Percentiles rank a stretch among this genome's conserved stretches.
These are phyloP conservation scores for Panagrolaimus sp. DNA, from an alignment of 1,140 invertebrate genomes.

Conservation along the genomic window DNA sequence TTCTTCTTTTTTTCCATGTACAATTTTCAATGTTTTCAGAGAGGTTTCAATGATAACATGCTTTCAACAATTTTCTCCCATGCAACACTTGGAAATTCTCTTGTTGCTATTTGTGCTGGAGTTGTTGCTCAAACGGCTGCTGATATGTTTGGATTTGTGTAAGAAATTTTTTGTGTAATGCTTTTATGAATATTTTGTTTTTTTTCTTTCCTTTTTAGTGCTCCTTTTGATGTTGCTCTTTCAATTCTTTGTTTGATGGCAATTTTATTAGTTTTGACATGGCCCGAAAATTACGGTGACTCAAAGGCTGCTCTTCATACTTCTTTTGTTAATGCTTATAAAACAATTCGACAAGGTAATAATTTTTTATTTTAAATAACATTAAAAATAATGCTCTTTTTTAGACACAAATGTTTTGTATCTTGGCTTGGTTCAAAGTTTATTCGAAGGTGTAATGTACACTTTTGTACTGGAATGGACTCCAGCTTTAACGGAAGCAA, in stretches of 20 bases:
- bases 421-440: conserved; percentile 68
- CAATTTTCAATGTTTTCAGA: conserved; percentile 49
- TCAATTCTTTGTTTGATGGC: conserved; percentile 65
- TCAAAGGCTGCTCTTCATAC: conserved; percentile 58
- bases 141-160: conserved; percentile 66
- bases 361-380: conserved; percentile 13
- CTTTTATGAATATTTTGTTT: conserved; percentile 9
- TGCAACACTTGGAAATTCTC: conserved; percentile 69
- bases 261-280: conserved; percentile 63
- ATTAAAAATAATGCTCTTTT: conserved; percentile 10
- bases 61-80: conserved; percentile 67
- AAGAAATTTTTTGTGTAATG: conserved; percentile 50
- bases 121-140: conserved; percentile 67
- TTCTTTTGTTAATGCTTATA: conserved; percentile 60
- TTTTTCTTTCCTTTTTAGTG: conserved; percentile 54
- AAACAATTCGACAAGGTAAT: conserved; percentile 52
- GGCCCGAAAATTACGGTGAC: conserved; percentile 69
- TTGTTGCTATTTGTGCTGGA: conserved; percentile 69
- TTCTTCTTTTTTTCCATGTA: not conserved
- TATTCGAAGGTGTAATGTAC: conserved; percentile 72
- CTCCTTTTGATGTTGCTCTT: conserved; percentile 68
- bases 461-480: conserved; percentile 73
- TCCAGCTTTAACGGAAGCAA: conserved; percentile 64
- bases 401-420: conserved; percentile 63
- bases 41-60: conserved; percentile 64